phyloP scores from a whole-genome alignment of 1,140 invertebrate species.

The Cydia fagiglandana region DNA sequence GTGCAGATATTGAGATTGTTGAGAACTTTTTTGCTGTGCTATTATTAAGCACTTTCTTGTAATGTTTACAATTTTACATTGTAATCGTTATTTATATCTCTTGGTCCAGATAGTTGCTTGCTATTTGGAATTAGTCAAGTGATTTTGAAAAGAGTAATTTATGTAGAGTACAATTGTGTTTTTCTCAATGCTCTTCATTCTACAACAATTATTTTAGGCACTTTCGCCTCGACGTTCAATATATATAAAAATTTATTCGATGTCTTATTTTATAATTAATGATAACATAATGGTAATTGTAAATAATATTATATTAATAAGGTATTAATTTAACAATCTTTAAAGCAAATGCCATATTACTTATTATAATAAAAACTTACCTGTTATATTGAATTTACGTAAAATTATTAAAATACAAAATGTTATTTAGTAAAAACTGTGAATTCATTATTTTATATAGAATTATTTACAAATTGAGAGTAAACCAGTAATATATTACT shows the following conservation, averaged over 20 bases:
- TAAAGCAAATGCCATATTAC: conserved; percentile 33
- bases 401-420: conserved; percentile 27
- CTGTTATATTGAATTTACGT: conserved; percentile 21
- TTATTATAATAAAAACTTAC: conserved; percentile 27
- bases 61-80: neutral
- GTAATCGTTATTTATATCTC: neutral
- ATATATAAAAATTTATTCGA: conserved; percentile 17
- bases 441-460: conserved; percentile 41
- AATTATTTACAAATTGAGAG: conserved; percentile 36
- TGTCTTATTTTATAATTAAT: conserved; percentile 22
- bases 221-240: neutral
- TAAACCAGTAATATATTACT: conserved; percentile 27
- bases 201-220: neutral
- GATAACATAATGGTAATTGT: conserved; percentile 24
- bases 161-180: neutral
- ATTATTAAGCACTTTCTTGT: conserved; percentile 10
- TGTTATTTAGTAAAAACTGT: conserved; percentile 22
- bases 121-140: conserved; percentile 11
- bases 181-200: neutral
- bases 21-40: neutral
- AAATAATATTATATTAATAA: conserved; percentile 32
- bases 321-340: conserved; percentile 29
- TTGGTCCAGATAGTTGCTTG: conserved; percentile 1
- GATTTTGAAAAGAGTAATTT: neutral
- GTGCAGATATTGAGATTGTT: neutral